These are phyloP conservation scores for Cheirogaleus medius DNA, from an alignment of 2,113 vertebrate genomes.

Conservation along the genomic window DNA sequence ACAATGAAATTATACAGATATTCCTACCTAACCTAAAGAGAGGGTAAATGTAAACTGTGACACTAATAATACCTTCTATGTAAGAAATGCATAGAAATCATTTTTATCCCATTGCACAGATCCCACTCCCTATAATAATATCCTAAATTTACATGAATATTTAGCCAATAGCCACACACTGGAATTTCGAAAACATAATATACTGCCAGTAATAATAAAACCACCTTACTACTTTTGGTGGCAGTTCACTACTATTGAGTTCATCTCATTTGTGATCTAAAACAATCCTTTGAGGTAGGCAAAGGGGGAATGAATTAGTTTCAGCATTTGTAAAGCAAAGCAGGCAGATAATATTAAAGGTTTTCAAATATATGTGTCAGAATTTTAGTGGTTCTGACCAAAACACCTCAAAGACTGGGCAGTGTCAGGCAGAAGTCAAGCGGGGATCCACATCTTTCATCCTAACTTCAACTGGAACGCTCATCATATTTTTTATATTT, in stretches of 20 bases:
- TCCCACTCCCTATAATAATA: background rate
- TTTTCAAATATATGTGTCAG: background rate
- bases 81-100: background rate
- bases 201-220: constrained; percentile 1
- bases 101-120: background rate
- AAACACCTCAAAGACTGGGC: background rate
- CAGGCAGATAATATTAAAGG: background rate
- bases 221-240: background rate
- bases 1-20: constrained; percentile 25
- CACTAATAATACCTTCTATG: background rate
- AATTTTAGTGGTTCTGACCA: background rate
- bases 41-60: background rate
- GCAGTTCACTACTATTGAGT: background rate
- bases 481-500: background rate
- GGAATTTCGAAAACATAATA: background rate
- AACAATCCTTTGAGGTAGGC: background rate
- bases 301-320: background rate
- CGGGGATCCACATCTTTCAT: background rate
- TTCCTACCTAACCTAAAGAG: constrained; percentile 1
- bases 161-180: background rate
- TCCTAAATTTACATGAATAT: background rate
- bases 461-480: background rate
- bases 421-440: background rate
- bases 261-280: background rate
- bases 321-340: constrained; percentile 41